Base-by-base conservation (phyloP, 2,797 vertebrate species). In the Acipenser ruthenus region DNA sequence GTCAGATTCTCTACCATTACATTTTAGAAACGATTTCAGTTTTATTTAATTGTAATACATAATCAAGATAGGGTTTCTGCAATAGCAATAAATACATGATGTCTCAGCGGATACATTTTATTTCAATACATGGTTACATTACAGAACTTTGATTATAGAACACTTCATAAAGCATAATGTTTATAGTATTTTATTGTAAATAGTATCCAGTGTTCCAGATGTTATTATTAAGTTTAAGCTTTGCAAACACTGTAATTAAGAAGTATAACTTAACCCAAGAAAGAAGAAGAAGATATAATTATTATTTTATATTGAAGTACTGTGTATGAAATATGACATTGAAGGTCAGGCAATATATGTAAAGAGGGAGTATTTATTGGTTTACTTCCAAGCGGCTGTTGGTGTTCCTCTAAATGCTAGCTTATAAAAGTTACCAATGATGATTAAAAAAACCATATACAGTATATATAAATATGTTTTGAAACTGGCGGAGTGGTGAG, bases 61-160 rank as follows among this genome's bases (percentile, higher is more conserved):
- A 67, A 78, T 78, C 71, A 75, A 69, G 72, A 81, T 86, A 86
- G 83, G 79, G 76, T 87, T 89, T 87, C 83, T 82, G 87, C 86
- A 88, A 90, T 84, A 91, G 90, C 90, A 91, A 91, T 91, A 91
- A 90, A 70, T 88, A 89, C 81, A 87, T 79, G 81, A 85, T 76
- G 63, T 75, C 71, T 76, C 84, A 84, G 84, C 83, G 82, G 80
- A 86, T 79, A 58, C 18, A 66, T 77, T 75, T 80, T 74, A 74
- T 68, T 88, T 86, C 80, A 66, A 82, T 84, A 86, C 84, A 37
- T 37, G 37, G 37, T 37, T 37, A 37, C 37, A 4, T 37, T 37
- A 37, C 37, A 37, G 5, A 37, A 37, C 37, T 37, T 37, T 37
- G 37, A 37, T 37, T 37, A 37, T 37, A 37, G 37, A 37, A 37